Base-by-base conservation (phyloP, 2,113 vertebrate species). In the Saguinus imperator region DNA sequence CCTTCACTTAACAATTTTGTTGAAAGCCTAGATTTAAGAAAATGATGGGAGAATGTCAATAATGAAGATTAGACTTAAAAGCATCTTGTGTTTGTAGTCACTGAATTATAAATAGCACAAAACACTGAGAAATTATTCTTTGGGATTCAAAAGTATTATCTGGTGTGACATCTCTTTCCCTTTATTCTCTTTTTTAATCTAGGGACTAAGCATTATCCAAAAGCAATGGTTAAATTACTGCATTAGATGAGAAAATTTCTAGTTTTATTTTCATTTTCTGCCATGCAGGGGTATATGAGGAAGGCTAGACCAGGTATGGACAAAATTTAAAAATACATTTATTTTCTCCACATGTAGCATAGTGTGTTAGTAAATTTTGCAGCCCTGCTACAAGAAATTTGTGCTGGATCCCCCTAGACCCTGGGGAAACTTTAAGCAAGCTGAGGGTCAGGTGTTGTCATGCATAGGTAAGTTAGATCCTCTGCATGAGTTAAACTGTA, bases 261-360 rank as follows among this genome's bases (percentile, higher is more conserved):
- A 72, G 57, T 66, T 75, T 61, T 89, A 35, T 91, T 92, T 95
- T 83, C n/a, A n/a, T 89, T 70, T 96, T 72, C 81, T 72, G 35
- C 14, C 55, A 72, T n/a, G 40, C 40, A 68, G 5, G 17, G 55
- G 32, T 57, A 90, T 55, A 16, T 70, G 80, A 91, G 45, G 57
- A 79, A 58, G 76, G 75, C 48, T 9, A 66, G 23, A 20, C 43
- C 17, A 75, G n/a, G 29, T 57, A 12, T 1, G 40, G 37, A 79
- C 25, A 58, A 79, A 81, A 58, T 13, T 79, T 25, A 35, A 43
- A 86, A 45, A 91, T 32, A 23, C 1, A 27, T 21, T 43, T 73
- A 50, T 82, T 87, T 94, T 55, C 66, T 89, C 21, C 23, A 27
- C 29, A 79, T 68, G 43, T 52, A 64, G 12, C n/a, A 14, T 29